Evolutionary conservation across 2,797 vertebrate genomes (phyloP).

Genomic region (Ctenopoma kingsleyae): DNA sequence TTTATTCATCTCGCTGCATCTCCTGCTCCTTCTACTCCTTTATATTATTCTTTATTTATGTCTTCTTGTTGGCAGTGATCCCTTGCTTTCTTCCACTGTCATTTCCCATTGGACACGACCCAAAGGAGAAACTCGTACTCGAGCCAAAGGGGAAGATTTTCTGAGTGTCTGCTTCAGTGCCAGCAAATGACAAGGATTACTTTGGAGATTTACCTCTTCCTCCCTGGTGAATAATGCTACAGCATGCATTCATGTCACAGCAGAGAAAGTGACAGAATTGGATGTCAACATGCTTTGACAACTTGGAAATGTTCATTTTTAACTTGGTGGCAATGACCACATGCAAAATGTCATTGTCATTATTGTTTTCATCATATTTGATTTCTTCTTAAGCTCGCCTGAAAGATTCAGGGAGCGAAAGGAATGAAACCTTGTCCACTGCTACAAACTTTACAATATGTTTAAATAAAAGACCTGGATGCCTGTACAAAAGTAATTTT

Average conservation of each 20-base stretch:
- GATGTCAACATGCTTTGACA: slow-evolving; percentile 3
- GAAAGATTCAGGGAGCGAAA: not conserved
- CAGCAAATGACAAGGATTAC: slow-evolving; percentile 61
- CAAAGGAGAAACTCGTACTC: slow-evolving; percentile 40
- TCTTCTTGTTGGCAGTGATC: slow-evolving; percentile 29
- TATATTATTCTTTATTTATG: slow-evolving; percentile 28
- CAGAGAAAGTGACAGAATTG: not conserved
- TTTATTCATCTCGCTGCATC: slow-evolving; percentile 13
- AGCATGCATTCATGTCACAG: slow-evolving; percentile 31
- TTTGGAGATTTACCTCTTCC: slow-evolving; percentile 55
- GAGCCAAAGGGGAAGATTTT: slow-evolving; percentile 56
- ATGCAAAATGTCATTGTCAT: not conserved
- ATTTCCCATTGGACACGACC: slow-evolving; percentile 50
- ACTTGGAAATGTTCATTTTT: not conserved
- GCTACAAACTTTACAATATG: too few species aligned
- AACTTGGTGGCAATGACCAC: not conserved
- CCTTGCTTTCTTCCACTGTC: slow-evolving; percentile 33
- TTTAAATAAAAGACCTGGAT: not conserved
- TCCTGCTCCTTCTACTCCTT: slow-evolving; percentile 3
- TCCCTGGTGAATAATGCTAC: slow-evolving; percentile 40
- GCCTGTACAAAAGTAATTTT: not conserved
- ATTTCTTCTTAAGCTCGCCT: not conserved
- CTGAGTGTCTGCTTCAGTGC: slow-evolving; percentile 52
- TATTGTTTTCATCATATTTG: not conserved
- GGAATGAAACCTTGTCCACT: not conserved